phyloP scores from a whole-genome alignment of 2,113 vertebrate species.

The Sander lucioperca region DNA sequence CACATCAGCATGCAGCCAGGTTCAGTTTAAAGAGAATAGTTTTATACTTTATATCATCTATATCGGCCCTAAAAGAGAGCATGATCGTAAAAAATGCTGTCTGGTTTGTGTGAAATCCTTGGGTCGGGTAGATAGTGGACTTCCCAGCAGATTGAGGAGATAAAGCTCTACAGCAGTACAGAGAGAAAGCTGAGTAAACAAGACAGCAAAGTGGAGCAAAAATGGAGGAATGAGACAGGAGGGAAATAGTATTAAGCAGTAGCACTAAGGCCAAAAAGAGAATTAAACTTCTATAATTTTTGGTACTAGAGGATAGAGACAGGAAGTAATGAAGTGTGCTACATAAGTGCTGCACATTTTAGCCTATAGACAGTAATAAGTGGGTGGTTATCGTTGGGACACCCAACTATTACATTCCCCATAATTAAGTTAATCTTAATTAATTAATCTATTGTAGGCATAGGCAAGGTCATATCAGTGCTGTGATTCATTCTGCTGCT shows the following conservation, averaged over 20 bases:
- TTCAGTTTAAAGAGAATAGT: background rate
- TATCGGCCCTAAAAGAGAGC: background rate
- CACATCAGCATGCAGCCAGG: background rate
- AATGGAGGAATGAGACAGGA: background rate
- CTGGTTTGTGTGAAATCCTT: slow-evolving; percentile 6
- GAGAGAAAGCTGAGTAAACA: slow-evolving; percentile 40
- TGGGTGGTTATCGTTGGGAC: slow-evolving; percentile 19
- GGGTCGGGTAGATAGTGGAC: slow-evolving; percentile 22
- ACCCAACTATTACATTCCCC: background rate
- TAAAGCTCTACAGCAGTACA: background rate
- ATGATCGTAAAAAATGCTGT: slow-evolving; percentile 8
- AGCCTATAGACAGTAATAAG: slow-evolving; percentile 25
- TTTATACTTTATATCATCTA: background rate
- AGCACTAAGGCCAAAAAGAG: background rate
- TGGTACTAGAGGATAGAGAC: background rate
- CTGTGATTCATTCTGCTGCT: slow-evolving; percentile 22
- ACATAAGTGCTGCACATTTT: slow-evolving; percentile 2
- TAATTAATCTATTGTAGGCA: slow-evolving; percentile 11
- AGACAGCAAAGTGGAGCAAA: slow-evolving; percentile 12
- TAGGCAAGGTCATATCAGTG: slow-evolving; percentile 31
- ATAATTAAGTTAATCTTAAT: slow-evolving; percentile 12
- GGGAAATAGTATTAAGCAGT: background rate
- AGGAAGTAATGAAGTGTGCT: slow-evolving; percentile 14
- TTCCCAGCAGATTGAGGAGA: slow-evolving; percentile 25
- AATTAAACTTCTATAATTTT: background rate